Evolutionary conservation across 2,113 vertebrate genomes (phyloP), one percentile per base, ranked within the genome.

Genomic region (Coracopsis vasa): DNA sequence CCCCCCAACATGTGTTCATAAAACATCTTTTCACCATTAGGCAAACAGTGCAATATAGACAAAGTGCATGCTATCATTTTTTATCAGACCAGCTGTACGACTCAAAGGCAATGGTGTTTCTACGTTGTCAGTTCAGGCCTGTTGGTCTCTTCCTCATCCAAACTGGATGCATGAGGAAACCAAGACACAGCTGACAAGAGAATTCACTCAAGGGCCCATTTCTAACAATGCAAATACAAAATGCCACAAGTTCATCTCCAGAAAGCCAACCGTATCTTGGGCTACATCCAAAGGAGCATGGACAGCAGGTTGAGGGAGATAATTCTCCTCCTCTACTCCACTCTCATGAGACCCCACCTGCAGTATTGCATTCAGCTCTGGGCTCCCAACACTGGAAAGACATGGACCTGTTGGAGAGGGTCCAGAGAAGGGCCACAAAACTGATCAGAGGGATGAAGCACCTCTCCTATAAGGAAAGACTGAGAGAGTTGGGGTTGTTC

Each of bases 81-180:
- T 95, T 80, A 85, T 81, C 84, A 82, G 83, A 41, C 33, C 65
- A 87, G 73, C 65, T 85, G 51, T 28, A 60, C 7, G 4, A 78
- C 39, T 60, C 80, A 35, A 86, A 81, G 54, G 29, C 72, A 89
- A 61, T 73, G 47, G 56, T 84, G 39, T 72, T 92, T 39, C 62
- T 37, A 0, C 1, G 4, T 24, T 66, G 86, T 66, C 82, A 53
- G 35, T 53, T 78, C 72, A 86, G 72, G 58, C 64, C 23, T 42
- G 45, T 33, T 62, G 71, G 58, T 86, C 58, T 78, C 92, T 86
- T 88, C 95, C 67, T 70, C 83, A 54, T 78, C 54, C 88, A 91
- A 70, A 73, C 21, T 11, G 41, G 77, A 54, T 1, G 24, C 35
- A 25, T 58, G 83, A 96, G 58, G 82, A 94, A 93, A 90, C 23